Conservation (phyloP, 2,888 invertebrate species). For the Torymus texanus region DNA sequence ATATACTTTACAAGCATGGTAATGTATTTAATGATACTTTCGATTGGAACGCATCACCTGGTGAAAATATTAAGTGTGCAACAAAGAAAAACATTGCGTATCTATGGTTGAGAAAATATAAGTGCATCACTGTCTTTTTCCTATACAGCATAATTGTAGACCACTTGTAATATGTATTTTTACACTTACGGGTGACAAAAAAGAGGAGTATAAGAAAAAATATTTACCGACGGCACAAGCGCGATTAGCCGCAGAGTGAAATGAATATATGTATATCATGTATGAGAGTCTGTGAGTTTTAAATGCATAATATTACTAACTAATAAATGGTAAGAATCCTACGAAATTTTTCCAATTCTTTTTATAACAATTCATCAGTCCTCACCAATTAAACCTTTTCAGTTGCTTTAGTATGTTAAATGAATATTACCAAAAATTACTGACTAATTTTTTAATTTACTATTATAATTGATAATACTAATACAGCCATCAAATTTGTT, state of each 20-base stretch:
- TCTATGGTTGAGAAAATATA: constrained; percentile 3
- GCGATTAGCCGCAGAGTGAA: constrained; percentile 32
- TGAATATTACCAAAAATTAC: too few relatives aligned
- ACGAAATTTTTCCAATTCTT: constrained; percentile 7
- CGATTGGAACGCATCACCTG: constrained; percentile 12
- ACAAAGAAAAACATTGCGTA: constrained; percentile 20
- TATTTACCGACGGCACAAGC: constrained; percentile 20
- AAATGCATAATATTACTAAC: constrained; percentile 53
- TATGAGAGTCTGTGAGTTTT: constrained; percentile 48
- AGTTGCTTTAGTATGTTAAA: too few relatives aligned
- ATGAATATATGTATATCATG: constrained; percentile 38
- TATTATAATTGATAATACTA: too few relatives aligned
- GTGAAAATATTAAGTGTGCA: constrained; percentile 12
- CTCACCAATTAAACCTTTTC: too few relatives aligned
- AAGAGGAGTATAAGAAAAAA: constrained; percentile 18
- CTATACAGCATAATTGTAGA: constrained; percentile 32
- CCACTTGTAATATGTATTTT: constrained; percentile 50
- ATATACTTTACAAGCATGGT: constrained; percentile 7
- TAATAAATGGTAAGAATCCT: constrained; percentile 49
- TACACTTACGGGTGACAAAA: constrained; percentile 38
- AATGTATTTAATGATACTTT: not conserved
- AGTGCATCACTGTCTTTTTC: constrained; percentile 32
- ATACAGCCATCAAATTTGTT: too few relatives aligned
- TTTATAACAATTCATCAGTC: too few relatives aligned
- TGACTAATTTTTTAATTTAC: too few relatives aligned